Percentiles rank a stretch among this genome's conserved stretches.
phyloP scores from a whole-genome alignment of 1,140 invertebrate genomes.

The Pachyrhynchus sulphureomaculatus region DNA sequence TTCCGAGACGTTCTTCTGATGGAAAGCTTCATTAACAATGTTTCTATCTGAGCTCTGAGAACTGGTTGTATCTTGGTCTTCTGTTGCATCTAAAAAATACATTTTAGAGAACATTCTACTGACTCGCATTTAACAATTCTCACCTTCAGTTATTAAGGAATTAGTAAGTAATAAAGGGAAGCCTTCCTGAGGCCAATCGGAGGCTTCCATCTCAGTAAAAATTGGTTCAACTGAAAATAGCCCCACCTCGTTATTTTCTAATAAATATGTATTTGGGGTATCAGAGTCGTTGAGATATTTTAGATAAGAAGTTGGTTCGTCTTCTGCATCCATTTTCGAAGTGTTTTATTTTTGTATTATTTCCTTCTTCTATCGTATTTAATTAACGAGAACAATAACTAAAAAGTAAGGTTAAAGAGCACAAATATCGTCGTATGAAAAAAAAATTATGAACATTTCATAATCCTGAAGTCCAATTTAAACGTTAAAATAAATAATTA shows the following conservation, averaged over 20 bases:
- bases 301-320: conserved; percentile 38
- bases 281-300: conserved; percentile 37
- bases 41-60: conserved; percentile 33
- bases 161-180: conserved; percentile 39
- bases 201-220: conserved; percentile 39
- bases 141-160: conserved; percentile 34
- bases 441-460: no score
- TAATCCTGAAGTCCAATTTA: no score
- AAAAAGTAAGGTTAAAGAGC: no score
- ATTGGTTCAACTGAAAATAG: conserved; percentile 38
- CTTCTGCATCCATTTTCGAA: conserved; percentile 47
- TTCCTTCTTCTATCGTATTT: no score
- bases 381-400: no score
- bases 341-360: no score
- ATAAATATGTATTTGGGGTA: conserved; percentile 33
- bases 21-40: conserved; percentile 22
- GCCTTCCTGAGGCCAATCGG: conserved; percentile 37
- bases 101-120: conserved; percentile 4
- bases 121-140: conserved; percentile 9
- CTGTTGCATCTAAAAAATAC: not conserved
- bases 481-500: no score
- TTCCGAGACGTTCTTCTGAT: conserved; percentile 2
- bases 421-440: no score
- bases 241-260: conserved; percentile 37
- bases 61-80: conserved; percentile 21